phyloP scores from a whole-genome alignment of 2,888 invertebrate genomes.

The Melanostoma scalare region DNA sequence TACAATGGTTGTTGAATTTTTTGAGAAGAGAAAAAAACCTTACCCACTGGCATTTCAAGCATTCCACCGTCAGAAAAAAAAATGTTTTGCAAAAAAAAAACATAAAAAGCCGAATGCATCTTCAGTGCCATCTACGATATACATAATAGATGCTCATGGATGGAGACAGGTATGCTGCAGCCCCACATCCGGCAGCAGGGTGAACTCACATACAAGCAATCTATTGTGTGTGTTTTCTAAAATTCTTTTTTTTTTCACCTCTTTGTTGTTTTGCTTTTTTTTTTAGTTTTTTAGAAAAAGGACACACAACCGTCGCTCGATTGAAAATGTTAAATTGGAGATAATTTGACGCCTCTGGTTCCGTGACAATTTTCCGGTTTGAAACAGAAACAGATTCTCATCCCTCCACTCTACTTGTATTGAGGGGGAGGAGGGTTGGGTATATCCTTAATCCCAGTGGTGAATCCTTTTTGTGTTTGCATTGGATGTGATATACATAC shows the following conservation, averaged over 20 bases:
- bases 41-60: conserved; percentile 41
- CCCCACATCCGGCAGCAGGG: conserved; percentile 35
- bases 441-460: conserved; percentile 23
- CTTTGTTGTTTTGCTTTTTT: not conserved
- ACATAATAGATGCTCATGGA: conserved; percentile 39
- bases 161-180: conserved; percentile 26
- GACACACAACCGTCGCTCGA: conserved; percentile 6
- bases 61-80: conserved; percentile 25
- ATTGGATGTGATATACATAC: conserved; percentile 7
- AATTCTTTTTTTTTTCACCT: not conserved
- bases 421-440: too few species aligned
- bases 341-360: conserved; percentile 59
- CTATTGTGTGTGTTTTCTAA: conserved; percentile 39
- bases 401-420: not conserved
- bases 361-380: conserved; percentile 43
- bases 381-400: too few species aligned
- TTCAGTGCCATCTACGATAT: conserved; percentile 51
- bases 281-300: too few species aligned
- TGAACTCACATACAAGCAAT: conserved; percentile 44
- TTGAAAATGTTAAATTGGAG: conserved; percentile 39
- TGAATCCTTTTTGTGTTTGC: not conserved
- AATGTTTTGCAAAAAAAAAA: conserved; percentile 18
- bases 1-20: conserved; percentile 36
- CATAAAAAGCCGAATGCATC: conserved; percentile 46
- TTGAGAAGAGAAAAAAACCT: not conserved